Evolutionary conservation across 1,140 invertebrate species (phyloP).

Genomic region (Pachypeltis micranthus): DNA sequence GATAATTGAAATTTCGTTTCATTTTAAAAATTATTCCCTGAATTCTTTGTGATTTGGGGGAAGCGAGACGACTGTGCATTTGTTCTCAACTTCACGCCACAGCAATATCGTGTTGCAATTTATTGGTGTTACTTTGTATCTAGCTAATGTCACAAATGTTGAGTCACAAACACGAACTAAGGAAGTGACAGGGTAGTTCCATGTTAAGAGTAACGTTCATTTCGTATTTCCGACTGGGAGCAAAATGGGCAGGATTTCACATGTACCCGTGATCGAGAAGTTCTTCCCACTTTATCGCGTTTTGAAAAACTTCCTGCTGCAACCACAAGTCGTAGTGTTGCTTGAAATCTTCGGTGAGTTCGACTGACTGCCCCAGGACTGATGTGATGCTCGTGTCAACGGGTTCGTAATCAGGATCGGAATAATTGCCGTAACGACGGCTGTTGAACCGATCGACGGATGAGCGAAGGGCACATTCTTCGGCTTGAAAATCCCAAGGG

Average conservation of each 20-base stretch:
- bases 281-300: conserved; percentile 63
- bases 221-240: neutral
- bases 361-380: conserved; percentile 62
- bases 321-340: conserved; percentile 93
- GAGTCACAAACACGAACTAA: too few species aligned
- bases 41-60: too few species aligned
- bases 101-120: too few species aligned
- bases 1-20: too few species aligned
- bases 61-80: too few species aligned
- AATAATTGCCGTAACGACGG: conserved; percentile 54
- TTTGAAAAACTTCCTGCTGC: conserved; percentile 89
- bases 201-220: too few species aligned
- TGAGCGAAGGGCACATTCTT: conserved; percentile 86
- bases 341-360: conserved; percentile 91
- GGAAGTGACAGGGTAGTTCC: too few species aligned
- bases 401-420: conserved; percentile 62
- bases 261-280: conserved; percentile 31
- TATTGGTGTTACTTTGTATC: too few species aligned
- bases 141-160: too few species aligned
- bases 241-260: neutral
- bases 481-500: conserved; percentile 97
- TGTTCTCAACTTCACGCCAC: too few species aligned
- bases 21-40: too few species aligned
- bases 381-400: conserved; percentile 75
- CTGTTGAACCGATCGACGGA: conserved; percentile 93